Evolutionary conservation across 2,888 invertebrate genomes (phyloP), one percentile per base, ranked within the genome.

Genomic region (Pseudanteris insignis): DNA sequence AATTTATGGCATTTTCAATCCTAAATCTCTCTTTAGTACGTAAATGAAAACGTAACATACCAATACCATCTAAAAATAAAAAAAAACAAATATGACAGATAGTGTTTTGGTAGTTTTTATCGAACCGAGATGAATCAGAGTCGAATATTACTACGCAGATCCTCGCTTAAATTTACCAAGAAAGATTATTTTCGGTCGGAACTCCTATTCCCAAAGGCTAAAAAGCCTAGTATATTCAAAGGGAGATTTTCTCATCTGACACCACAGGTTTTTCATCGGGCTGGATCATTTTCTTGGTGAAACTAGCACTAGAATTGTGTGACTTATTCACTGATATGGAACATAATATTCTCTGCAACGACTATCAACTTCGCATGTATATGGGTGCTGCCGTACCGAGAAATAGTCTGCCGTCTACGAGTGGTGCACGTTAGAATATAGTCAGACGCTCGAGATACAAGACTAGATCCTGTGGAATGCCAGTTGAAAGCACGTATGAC

Each of bases 191-290:
- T 55, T 46, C 32, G 26, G 38, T 26, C 30, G 36, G 18, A 36
- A 44, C 40, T 37, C 12, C 25, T 26, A 29, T 28, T 59, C 32
- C 32, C 29, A 18, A 41, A 55, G 44, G 51, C 59, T 54, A 51
- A 59, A 59, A 59, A 63, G 55, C 54, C 59, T 46, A 40, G 55
- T 43, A 59, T 59, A 63, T 63, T 59, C 59, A 59, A 47, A 44
- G 59, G 38, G 46, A 58, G 63, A 63, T 63, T 59, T 55, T 5
- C 63, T 24, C 48, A 54, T 63, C 55, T 63, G 63, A 63, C 63
- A 63, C 55, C 59, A 59, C 59, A 11, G 51, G 50, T 60, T 63
- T 63, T 63, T 63, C 63, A 63, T 63, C 51, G 55, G 40, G 29
- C 51, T 9, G 51, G 57, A 63, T 63, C 55, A 63, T 63, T 59